These are phyloP conservation scores for Vulpes vulpes DNA, from an alignment of 2,113 vertebrate genomes.

Conservation along the genomic window DNA sequence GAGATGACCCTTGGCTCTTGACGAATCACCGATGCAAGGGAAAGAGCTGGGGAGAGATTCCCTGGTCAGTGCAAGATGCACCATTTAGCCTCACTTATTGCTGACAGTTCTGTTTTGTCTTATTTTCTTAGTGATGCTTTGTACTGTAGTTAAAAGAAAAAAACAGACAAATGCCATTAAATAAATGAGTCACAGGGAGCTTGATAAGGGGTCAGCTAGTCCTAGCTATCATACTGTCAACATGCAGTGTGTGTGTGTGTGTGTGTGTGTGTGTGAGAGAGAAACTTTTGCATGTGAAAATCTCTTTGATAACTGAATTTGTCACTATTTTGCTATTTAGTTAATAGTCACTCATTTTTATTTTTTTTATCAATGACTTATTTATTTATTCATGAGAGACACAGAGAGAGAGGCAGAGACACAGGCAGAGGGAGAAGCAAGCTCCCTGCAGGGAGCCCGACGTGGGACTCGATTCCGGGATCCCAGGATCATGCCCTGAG, in stretches of 20 bases:
- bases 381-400: too few species aligned
- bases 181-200: not conserved
- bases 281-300: not conserved
- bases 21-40: not conserved
- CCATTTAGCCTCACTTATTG: not conserved
- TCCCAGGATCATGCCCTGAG: too few species aligned
- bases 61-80: not conserved
- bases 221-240: not conserved
- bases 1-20: not conserved
- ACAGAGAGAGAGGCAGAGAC: too few species aligned
- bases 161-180: not conserved
- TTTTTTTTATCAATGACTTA: too few species aligned
- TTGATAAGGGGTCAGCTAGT: not conserved
- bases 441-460: too few species aligned
- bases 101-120: not conserved
- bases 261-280: not conserved
- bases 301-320: not conserved
- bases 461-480: too few species aligned
- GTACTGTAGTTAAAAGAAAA: not conserved
- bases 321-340: not conserved
- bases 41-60: not conserved
- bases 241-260: not conserved
- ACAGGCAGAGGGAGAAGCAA: too few species aligned
- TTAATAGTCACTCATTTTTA: not conserved
- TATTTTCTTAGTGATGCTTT: slow-evolving; percentile 7